Conservation (phyloP, 2,888 invertebrate species). For the Drosophila phalerata region DNA sequence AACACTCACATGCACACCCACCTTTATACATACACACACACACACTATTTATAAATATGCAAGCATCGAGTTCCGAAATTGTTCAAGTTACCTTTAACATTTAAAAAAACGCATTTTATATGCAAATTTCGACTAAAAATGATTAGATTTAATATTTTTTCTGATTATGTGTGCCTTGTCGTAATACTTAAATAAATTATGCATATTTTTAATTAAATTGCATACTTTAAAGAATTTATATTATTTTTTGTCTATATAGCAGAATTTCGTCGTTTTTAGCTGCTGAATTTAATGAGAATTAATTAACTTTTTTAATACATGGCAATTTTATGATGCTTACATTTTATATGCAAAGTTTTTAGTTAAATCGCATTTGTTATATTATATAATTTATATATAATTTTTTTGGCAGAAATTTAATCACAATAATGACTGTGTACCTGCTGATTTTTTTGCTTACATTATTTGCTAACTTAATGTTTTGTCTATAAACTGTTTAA, state of each 20-base stretch:
- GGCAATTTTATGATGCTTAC: no score
- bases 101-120: constrained; percentile 1
- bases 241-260: neutral
- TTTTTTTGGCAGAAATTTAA: no score
- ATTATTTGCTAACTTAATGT: neutral
- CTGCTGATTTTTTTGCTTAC: neutral
- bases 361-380: no score
- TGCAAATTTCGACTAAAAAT: neutral
- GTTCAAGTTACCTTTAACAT: neutral
- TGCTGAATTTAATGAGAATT: no score
- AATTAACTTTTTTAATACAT: no score
- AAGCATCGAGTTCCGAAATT: neutral
- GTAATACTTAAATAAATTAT: neutral
- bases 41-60: constrained; percentile 58
- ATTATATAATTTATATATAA: no score
- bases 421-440: neutral
- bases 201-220: neutral
- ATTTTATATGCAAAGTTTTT: no score
- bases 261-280: no score
- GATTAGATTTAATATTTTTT: neutral
- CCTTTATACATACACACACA: neutral
- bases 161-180: neutral
- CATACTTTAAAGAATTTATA: neutral
- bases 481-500: constrained; percentile 14
- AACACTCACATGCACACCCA: neutral